Evolutionary conservation across 1,140 invertebrate species (phyloP).

Genomic region (Marisa cornuarietis): DNA sequence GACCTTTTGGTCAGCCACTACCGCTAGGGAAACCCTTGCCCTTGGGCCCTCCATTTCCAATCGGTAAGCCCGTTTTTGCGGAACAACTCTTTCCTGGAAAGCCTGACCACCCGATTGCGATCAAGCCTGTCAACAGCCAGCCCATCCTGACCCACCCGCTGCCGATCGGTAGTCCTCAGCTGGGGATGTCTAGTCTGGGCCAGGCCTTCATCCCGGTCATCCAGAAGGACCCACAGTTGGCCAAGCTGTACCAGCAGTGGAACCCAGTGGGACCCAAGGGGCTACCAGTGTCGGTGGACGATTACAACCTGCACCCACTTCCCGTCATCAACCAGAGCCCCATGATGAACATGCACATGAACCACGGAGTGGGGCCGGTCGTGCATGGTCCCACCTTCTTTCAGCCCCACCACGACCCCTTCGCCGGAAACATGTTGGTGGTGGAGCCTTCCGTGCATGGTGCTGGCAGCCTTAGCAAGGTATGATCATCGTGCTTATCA

Average conservation of each 20-base stretch:
- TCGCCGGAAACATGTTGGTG: not conserved
- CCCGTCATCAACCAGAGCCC: not conserved
- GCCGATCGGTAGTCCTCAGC: slow-evolving; percentile 4
- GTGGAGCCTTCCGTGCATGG: not conserved
- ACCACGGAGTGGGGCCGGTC: not conserved
- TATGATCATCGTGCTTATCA: not conserved
- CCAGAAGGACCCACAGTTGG: slow-evolving; percentile 18
- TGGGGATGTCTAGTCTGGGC: slow-evolving; percentile 5
- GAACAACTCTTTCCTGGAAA: not conserved
- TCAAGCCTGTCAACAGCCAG: too few relatives aligned
- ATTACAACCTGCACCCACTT: not conserved
- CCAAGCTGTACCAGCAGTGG: slow-evolving; percentile 14
- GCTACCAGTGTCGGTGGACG: not conserved
- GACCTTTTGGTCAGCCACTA: too few relatives aligned
- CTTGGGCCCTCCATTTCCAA: too few relatives aligned
- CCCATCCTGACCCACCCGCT: not conserved
- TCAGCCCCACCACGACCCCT: not conserved
- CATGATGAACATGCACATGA: not conserved
- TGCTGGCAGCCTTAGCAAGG: not conserved
- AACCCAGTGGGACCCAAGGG: not conserved
- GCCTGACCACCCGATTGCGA: not conserved
- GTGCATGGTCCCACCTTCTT: not conserved
- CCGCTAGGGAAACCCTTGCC: too few relatives aligned
- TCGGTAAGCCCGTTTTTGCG: not conserved
- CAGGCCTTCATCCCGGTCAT: slow-evolving; percentile 19